Conservation (phyloP, 2,797 vertebrate species). For the Enteromius viviparus region DNA sequence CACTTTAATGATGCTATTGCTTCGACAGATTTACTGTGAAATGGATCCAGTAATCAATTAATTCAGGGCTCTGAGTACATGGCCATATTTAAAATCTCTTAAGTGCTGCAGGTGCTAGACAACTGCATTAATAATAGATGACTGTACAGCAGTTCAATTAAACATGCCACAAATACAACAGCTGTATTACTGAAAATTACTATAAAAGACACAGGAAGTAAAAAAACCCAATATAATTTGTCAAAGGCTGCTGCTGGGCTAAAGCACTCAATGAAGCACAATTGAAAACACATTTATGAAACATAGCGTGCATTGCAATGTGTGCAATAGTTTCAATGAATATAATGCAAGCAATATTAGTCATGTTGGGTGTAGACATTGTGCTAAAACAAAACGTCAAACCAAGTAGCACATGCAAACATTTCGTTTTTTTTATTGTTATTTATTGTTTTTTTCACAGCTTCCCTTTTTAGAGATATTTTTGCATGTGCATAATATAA, state of each 20-base stretch:
- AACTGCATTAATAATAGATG: slow-evolving; percentile 58
- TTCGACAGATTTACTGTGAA: slow-evolving; percentile 46
- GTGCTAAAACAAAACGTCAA: background rate
- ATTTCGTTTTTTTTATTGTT: too few species aligned
- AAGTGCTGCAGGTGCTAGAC: slow-evolving; percentile 45
- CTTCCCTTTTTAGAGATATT: background rate
- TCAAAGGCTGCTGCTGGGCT: background rate
- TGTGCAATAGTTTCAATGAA: background rate
- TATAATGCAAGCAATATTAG: background rate
- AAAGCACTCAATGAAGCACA: background rate
- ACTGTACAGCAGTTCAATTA: slow-evolving; percentile 44
- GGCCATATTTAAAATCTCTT: slow-evolving; percentile 51
- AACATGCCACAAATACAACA: slow-evolving; percentile 25
- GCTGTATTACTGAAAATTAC: background rate
- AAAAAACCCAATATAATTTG: background rate
- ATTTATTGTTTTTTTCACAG: too few species aligned
- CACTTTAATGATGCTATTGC: slow-evolving; percentile 35
- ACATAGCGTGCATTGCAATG: background rate
- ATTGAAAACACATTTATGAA: background rate
- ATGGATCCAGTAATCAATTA: slow-evolving; percentile 54
- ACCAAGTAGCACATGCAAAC: background rate
- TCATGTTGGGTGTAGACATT: background rate
- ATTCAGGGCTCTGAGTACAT: slow-evolving; percentile 8
- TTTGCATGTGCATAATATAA: background rate
- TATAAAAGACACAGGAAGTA: background rate